A percentile compares a stretch with the other conserved stretches of the same genome.
Conservation (phyloP, 2,888 invertebrate species). For the Pterostichus niger region DNA sequence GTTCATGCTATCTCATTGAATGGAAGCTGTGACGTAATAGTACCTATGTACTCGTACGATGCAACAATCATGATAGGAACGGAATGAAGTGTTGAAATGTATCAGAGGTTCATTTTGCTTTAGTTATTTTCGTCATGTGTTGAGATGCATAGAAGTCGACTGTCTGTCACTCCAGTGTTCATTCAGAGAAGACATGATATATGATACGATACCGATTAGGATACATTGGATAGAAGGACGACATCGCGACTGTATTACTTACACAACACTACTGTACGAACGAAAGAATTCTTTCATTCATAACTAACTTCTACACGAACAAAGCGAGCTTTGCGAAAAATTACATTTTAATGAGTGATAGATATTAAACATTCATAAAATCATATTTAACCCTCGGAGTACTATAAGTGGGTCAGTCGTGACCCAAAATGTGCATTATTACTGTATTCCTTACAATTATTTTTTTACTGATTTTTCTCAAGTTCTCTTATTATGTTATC, state of each 20-base stretch:
- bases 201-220: conserved; percentile 32
- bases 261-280: background rate
- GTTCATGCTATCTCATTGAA: too few relatives aligned
- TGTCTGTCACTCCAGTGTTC: conserved; percentile 42
- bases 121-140: conserved; percentile 20
- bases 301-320: too few relatives aligned
- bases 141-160: conserved; percentile 43
- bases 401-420: too few relatives aligned
- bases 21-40: too few relatives aligned
- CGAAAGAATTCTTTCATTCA: too few relatives aligned
- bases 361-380: background rate
- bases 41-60: too few relatives aligned
- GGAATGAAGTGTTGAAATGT: conserved; percentile 13
- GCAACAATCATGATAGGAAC: background rate
- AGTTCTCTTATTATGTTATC: too few relatives aligned
- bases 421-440: conserved; percentile 2
- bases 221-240: background rate
- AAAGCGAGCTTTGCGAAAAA: too few relatives aligned
- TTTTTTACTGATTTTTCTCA: too few relatives aligned
- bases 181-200: conserved; percentile 8
- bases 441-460: too few relatives aligned
- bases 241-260: background rate
- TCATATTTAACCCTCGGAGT: too few relatives aligned
- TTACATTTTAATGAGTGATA: too few relatives aligned
- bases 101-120: conserved; percentile 22